These are phyloP conservation scores for Trypoxylus dichotomus DNA, from an alignment of 1,140 invertebrate species.

Conservation along the genomic window DNA sequence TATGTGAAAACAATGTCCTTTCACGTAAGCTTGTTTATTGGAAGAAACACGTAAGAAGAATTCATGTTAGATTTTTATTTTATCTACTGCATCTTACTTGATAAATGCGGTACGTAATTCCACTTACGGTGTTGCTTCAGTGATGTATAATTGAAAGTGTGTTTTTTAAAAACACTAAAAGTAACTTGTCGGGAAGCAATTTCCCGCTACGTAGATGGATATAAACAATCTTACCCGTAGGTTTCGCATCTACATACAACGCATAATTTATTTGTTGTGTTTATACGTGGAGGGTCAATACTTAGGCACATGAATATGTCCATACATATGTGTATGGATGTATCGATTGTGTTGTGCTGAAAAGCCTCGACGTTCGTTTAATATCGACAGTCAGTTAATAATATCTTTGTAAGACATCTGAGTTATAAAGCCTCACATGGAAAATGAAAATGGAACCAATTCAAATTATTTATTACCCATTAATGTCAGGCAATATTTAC, in stretches of 20 bases:
- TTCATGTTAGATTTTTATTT: too few relatives aligned
- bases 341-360: background rate
- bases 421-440: conserved; percentile 45
- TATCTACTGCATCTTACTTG: too few relatives aligned
- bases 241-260: background rate
- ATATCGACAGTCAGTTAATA: conserved; percentile 43
- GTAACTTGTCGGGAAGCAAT: background rate
- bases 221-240: background rate
- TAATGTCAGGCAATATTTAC: conserved; percentile 45
- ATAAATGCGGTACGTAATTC: too few relatives aligned
- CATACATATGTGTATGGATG: too few relatives aligned
- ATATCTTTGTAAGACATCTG: conserved; percentile 46
- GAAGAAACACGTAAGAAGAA: too few relatives aligned
- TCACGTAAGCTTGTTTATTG: too few relatives aligned
- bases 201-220: background rate
- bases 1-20: too few relatives aligned
- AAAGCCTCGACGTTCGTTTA: conserved; percentile 29
- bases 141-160: background rate
- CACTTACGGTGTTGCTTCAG: background rate
- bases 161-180: background rate
- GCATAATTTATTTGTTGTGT: background rate
- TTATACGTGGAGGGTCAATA: background rate
- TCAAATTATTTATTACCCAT: conserved; percentile 48
- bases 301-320: background rate
- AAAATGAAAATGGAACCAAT: conserved; percentile 46